Evolutionary conservation across 2,797 vertebrate species (phyloP).

Genomic region (Hemibagrus guttatus): DNA sequence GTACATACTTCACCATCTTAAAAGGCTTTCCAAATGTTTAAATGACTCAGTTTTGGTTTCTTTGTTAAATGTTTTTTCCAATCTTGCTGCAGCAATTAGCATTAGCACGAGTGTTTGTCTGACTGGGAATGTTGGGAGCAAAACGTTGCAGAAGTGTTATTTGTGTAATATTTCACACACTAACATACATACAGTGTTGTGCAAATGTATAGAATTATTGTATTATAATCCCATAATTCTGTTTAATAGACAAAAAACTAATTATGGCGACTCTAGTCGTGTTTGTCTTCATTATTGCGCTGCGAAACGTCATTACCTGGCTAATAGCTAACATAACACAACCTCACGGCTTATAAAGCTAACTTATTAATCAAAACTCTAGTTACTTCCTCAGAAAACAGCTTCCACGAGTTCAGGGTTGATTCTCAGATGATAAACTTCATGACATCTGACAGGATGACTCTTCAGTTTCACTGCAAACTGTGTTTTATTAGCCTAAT

Average conservation of each 20-base stretch:
- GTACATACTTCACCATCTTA: not conserved
- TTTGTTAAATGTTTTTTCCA: not conserved
- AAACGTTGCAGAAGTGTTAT: not conserved
- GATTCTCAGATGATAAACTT: not conserved
- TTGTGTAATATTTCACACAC: not conserved
- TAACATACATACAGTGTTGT: not conserved
- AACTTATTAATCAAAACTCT: not conserved
- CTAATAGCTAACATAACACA: not conserved
- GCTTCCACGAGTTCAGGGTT: not conserved
- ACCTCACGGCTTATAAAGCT: not conserved
- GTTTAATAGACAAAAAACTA: too few species aligned
- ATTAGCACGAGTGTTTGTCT: not conserved
- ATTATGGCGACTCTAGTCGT: not conserved
- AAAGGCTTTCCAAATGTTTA: not conserved
- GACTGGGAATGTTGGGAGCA: not conserved
- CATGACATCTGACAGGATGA: not conserved
- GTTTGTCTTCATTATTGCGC: not conserved
- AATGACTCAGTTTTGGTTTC: not conserved
- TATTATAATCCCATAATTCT: too few species aligned
- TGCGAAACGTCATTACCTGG: not conserved
- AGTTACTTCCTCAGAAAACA: not conserved
- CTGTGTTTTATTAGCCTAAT: not conserved
- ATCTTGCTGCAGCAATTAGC: not conserved
- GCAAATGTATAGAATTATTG: not conserved
- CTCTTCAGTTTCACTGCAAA: not conserved